These are phyloP conservation scores for Eristalis pertinax DNA, from an alignment of 2,888 invertebrate species.

Conservation along the genomic window DNA sequence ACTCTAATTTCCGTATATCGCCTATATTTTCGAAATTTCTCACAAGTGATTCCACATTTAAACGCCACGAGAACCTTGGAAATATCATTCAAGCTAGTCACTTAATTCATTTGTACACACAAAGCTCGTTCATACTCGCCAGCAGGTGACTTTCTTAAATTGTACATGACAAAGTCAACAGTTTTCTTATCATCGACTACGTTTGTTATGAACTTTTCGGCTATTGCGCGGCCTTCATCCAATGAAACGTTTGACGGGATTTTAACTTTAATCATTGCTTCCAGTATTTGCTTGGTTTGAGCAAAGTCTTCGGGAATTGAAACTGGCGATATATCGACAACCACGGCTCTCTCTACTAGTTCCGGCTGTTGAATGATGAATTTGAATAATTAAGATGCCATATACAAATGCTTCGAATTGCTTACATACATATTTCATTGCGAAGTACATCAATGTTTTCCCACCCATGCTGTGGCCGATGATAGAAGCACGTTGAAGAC, in stretches of 20 bases:
- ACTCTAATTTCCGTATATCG: conserved; percentile 66
- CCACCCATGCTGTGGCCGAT: conserved; percentile 99
- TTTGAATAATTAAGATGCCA: conserved; percentile 38
- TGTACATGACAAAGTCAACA: conserved; percentile 91
- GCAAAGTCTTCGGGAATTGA: conserved; percentile 83
- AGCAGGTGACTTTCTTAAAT: conserved; percentile 87
- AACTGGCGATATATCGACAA: conserved; percentile 88
- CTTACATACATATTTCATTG: conserved; percentile 88
- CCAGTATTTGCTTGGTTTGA: conserved; percentile 85
- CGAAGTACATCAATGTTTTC: conserved; percentile 92
- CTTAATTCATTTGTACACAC: not conserved
- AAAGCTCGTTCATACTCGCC: conserved; percentile 78
- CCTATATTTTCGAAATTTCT: conserved; percentile 83
- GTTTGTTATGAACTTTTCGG: conserved; percentile 85
- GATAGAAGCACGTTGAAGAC: conserved; percentile 85
- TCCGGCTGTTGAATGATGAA: conserved; percentile 81
- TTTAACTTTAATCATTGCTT: conserved; percentile 85
- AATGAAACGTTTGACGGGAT: conserved; percentile 85
- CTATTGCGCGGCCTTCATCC: conserved; percentile 86
- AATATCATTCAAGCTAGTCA: not conserved
- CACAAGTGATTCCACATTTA: conserved; percentile 86
- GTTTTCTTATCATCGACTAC: conserved; percentile 83
- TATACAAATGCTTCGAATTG: not conserved
- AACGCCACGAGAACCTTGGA: conserved; percentile 86
- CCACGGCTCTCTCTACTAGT: conserved; percentile 85